Conservation (phyloP, 2,888 invertebrate species). For the Euspilapteryx auroguttella region DNA sequence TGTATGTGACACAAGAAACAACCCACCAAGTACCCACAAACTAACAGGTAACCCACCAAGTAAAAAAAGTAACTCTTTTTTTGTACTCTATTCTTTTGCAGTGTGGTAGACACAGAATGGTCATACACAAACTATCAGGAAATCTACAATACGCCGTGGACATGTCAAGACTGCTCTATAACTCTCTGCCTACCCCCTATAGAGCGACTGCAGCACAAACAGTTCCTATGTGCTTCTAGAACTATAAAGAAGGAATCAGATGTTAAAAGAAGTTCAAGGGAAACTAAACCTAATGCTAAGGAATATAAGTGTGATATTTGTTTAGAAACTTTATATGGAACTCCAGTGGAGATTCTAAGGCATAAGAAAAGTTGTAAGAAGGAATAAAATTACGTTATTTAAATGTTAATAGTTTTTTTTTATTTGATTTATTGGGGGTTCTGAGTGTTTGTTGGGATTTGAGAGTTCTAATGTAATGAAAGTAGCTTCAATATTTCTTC, state of each 20-base stretch:
- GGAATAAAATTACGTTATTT: conserved; percentile 17
- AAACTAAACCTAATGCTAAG: conserved; percentile 58
- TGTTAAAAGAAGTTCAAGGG: conserved; percentile 15
- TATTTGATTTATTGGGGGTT: no score
- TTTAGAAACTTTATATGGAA: conserved; percentile 66
- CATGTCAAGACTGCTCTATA: conserved; percentile 70
- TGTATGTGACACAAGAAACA: no score
- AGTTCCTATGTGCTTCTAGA: conserved; percentile 39
- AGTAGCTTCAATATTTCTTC: no score
- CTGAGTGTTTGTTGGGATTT: no score
- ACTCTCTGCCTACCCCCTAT: conserved; percentile 66
- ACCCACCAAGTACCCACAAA: no score
- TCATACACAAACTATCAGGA: conserved; percentile 63
- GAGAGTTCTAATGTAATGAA: no score
- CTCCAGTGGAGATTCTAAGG: conserved; percentile 81
- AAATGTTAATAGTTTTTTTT: conserved; percentile 3
- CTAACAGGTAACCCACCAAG: no score
- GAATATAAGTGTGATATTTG: conserved; percentile 76
- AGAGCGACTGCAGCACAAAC: conserved; percentile 74
- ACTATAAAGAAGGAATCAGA: conserved; percentile 22
- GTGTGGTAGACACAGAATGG: conserved; percentile 71
- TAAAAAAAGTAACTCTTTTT: no score
- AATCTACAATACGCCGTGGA: conserved; percentile 67
- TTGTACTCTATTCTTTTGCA: conserved; percentile 18
- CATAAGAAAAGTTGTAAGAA: conserved; percentile 72